Conservation (phyloP, 1,140 invertebrate species). For the Camponotus floridanus region DNA sequence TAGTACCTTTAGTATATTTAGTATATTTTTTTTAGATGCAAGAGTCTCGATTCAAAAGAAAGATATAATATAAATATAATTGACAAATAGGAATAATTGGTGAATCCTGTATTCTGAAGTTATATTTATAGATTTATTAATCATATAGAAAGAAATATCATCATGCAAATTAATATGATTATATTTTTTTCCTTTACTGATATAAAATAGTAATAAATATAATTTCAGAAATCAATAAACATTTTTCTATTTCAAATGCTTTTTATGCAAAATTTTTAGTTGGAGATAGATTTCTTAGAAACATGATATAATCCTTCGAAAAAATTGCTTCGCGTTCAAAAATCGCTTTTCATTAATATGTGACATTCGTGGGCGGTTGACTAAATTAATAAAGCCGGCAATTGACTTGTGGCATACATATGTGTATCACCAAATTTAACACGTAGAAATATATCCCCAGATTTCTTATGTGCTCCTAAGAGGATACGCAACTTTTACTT, state of each 20-base stretch:
- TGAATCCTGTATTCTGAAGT: neutral
- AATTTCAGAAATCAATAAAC: neutral
- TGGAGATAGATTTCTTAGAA: neutral
- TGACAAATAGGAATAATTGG: conserved; percentile 8
- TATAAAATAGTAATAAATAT: neutral
- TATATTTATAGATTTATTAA: neutral
- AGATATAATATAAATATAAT: conserved; percentile 6
- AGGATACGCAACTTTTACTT: conserved; percentile 16
- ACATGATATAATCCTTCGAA: neutral
- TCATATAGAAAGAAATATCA: neutral
- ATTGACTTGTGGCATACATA: conserved; percentile 10
- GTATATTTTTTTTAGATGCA: conserved; percentile 1
- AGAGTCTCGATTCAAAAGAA: conserved; percentile 5
- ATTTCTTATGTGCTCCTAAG: neutral
- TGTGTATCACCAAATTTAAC: neutral
- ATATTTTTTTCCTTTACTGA: neutral
- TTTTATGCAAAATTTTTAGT: neutral
- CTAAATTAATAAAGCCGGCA: neutral
- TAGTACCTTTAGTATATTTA: neutral
- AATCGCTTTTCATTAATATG: neutral
- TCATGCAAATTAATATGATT: neutral
- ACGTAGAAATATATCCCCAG: neutral
- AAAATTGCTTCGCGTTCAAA: neutral
- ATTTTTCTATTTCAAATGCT: neutral
- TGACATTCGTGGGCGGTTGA: neutral